Evolutionary conservation across 2,888 invertebrate genomes (phyloP).

Genomic region (Arrhopalites spinosus): DNA sequence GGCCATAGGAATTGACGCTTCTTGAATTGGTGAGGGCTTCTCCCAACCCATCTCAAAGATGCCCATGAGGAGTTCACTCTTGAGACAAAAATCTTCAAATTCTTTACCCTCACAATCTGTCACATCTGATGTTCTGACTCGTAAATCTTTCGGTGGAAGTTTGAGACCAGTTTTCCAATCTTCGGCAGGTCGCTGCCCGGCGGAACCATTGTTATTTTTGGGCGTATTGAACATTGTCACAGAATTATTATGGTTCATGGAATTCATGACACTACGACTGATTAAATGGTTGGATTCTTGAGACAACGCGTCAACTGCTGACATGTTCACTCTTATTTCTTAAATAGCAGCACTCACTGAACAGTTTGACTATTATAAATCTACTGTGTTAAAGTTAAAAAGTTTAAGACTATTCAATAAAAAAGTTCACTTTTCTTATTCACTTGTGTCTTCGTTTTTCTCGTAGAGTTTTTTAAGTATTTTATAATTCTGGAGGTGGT

Average conservation of each 20-base stretch:
- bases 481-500: no score
- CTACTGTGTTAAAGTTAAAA: no score
- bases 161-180: constrained; percentile 97
- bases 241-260: constrained; percentile 14
- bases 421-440: no score
- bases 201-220: constrained; percentile 17
- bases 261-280: background rate
- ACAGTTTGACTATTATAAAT: no score
- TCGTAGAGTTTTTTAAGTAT: no score
- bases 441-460: no score
- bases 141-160: constrained; percentile 93
- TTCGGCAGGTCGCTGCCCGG: constrained; percentile 40
- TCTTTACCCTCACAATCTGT: constrained; percentile 98
- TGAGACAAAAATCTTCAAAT: constrained; percentile 98
- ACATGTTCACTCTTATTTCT: constrained; percentile 15
- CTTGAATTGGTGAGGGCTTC: constrained; percentile 99
- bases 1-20: constrained; percentile 98
- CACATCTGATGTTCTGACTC: constrained; percentile 98
- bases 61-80: constrained; percentile 94
- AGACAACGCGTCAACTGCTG: constrained; percentile 23
- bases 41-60: constrained; percentile 99
- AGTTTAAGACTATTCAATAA: no score
- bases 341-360: no score
- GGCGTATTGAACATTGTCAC: constrained; percentile 12
- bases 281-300: constrained; percentile 33